Evolutionary conservation across 2,888 invertebrate species (phyloP).

Genomic region (Sialis fuliginosa): DNA sequence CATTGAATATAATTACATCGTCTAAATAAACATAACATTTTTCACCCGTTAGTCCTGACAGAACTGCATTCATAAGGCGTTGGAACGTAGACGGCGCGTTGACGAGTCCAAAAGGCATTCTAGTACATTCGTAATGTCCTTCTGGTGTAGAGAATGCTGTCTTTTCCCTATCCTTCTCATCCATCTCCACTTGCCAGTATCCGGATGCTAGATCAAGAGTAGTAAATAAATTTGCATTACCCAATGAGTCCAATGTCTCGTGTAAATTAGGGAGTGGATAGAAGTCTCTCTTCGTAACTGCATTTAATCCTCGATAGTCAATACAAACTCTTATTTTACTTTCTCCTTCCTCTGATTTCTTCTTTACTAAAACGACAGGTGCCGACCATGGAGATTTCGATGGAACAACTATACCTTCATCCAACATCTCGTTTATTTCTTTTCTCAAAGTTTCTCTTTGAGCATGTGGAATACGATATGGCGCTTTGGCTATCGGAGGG

Average conservation of each 20-base stretch:
- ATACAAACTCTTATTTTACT: constrained; percentile 12
- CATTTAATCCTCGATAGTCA: constrained; percentile 12
- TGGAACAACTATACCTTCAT: constrained; percentile 11
- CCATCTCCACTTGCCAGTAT: constrained; percentile 2
- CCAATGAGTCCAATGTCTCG: background rate
- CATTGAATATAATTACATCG: constrained; percentile 13
- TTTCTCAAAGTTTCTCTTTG: constrained; percentile 4
- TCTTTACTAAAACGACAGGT: constrained; percentile 18
- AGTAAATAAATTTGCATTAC: background rate
- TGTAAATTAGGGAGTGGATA: background rate
- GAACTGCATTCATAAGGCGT: constrained; percentile 15
- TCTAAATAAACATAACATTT: constrained; percentile 13
- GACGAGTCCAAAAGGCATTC: constrained; percentile 17
- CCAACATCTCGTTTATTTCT: constrained; percentile 12
- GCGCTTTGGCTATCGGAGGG: constrained; percentile 5
- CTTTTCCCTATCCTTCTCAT: constrained; percentile 11
- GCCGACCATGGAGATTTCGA: constrained; percentile 16
- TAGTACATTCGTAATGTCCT: constrained; percentile 15
- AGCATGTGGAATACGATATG: constrained; percentile 8
- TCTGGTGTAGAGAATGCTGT: constrained; percentile 15
- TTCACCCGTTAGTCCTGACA: constrained; percentile 13
- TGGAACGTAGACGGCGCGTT: constrained; percentile 17
- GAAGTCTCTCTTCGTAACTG: constrained; percentile 7
- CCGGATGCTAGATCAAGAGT: background rate
- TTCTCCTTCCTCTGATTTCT: constrained; percentile 11